These are phyloP conservation scores for Pyrocephalus nanus DNA, from an alignment of 2,797 vertebrate genomes.

Conservation along the genomic window DNA sequence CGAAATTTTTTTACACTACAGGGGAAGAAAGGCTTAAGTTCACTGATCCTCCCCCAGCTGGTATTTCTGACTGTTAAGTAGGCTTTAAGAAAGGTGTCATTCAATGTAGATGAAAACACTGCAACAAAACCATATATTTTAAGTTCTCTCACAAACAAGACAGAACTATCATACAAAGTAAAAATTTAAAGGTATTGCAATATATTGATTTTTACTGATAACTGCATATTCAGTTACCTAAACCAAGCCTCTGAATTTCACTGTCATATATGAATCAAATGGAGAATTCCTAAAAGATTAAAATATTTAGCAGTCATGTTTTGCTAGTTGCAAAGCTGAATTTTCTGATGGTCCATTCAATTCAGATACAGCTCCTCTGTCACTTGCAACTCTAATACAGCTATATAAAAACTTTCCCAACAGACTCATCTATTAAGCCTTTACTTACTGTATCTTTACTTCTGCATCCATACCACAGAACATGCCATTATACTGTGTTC, in stretches of 20 bases:
- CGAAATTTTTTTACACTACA: not conserved
- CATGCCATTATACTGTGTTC: not conserved
- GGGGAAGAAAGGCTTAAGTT: not conserved
- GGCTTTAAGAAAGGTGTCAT: not conserved
- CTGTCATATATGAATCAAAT: not conserved
- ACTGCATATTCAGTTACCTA: not conserved
- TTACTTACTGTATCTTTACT: not conserved
- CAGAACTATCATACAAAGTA: not conserved
- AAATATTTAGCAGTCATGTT: not conserved
- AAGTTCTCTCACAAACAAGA: not conserved
- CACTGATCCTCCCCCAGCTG: not conserved
- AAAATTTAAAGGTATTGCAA: not conserved
- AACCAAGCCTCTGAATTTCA: not conserved
- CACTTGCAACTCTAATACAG: not conserved
- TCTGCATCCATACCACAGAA: not conserved
- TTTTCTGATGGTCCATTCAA: not conserved
- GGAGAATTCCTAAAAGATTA: not conserved
- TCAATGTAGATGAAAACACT: not conserved
- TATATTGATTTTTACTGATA: not conserved
- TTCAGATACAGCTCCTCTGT: not conserved
- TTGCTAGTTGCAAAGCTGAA: not conserved
- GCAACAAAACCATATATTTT: not conserved
- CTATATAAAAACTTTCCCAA: not conserved
- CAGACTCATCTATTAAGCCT: not conserved
- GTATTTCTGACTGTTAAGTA: not conserved